Percentiles rank a stretch among this genome's conserved stretches.
These are phyloP conservation scores for Pagetopsis macropterus DNA, from an alignment of 2,797 vertebrate genomes.

Conservation along the genomic window DNA sequence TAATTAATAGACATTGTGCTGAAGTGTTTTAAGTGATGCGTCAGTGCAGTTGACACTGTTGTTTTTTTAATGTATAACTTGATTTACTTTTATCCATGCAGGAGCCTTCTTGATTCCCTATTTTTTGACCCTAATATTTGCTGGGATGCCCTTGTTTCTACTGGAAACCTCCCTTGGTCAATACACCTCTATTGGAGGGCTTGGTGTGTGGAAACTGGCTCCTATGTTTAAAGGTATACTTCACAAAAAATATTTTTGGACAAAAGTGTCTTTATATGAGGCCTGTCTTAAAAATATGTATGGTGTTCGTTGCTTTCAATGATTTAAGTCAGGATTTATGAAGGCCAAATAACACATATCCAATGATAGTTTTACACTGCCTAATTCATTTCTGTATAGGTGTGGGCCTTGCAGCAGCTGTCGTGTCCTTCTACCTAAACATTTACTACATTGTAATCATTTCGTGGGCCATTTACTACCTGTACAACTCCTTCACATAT, in stretches of 20 bases:
- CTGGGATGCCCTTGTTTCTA: conserved; percentile 96
- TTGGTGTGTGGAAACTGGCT: conserved; percentile 98
- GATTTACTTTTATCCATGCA: conserved; percentile 72
- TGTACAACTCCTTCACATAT: conserved; percentile 95
- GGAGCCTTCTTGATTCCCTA: conserved; percentile 99
- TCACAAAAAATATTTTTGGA: not conserved
- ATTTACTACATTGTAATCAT: conserved; percentile 99
- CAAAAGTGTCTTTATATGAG: conserved; percentile 1
- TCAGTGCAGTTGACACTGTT: conserved; percentile 6
- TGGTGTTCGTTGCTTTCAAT: conserved; percentile 19
- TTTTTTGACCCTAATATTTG: conserved; percentile 98
- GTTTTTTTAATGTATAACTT: conserved; percentile 39
- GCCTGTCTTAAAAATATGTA: conserved; percentile 2
- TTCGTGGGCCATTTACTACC: conserved; percentile 98
- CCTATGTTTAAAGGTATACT: conserved; percentile 97
- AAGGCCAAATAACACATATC: conserved; percentile 34
- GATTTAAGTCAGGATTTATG: conserved; percentile 20
- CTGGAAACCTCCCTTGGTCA: conserved; percentile 95
- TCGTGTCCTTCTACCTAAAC: conserved; percentile 98
- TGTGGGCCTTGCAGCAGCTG: conserved; percentile 96
- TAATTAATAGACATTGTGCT: conserved; percentile 39
- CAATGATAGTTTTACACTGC: conserved; percentile 16
- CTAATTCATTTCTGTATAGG: conserved; percentile 81
- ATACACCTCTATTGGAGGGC: conserved; percentile 96
- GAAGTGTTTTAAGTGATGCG: conserved; percentile 19